Evolutionary conservation across 1,140 invertebrate species (phyloP), one percentile per base, ranked within the genome.

Genomic region (Ceratina japonica): DNA sequence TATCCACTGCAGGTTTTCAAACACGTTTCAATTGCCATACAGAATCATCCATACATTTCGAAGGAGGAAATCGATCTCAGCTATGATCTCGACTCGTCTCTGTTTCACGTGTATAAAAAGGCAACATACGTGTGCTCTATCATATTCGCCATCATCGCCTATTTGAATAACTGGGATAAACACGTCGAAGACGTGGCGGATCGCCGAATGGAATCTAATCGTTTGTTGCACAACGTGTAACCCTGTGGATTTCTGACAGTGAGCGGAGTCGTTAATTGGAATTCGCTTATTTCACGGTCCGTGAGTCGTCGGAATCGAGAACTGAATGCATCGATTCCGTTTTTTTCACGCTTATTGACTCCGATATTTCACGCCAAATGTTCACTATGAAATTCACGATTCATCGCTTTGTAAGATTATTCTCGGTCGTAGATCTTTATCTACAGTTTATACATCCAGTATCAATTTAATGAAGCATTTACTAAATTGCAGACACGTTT

Each of bases 21-120:
- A 78, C 75, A 72, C 49, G 75, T 78, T 78, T 44, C 51, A 54
- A 49, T 31, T 44, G 49, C 16, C 69, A 37, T 62, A 63, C 24
- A 63, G 75, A 64, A 72, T 78, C 68, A 37, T 37, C 69, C 7
- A 62, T 71, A 49, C 75, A 62, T 78, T 78, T 71, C 68, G 59
- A 63, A 49, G 69, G 27, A 59, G 58, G 59, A 69, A 70, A 44
- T 76, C 71, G 62, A 78, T 72, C 75, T 72, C 66, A 58, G 18
- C 15, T 54, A 62, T n/a, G 44, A 44, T n/a, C 18, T 49, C 20
- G 24, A 44, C 49, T 22, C 2, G 4, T 22, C 13, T 49, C 24
- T 15, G 18, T 52, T 15, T 37, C 13, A 1, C 18, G 54, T 51
- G 8, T 44, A 63, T 3, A 44, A 22, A 49, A n/a, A 56, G 20